These are phyloP conservation scores for Forbesichthys papilliferus DNA, from an alignment of 2,113 vertebrate genomes.

Conservation along the genomic window DNA sequence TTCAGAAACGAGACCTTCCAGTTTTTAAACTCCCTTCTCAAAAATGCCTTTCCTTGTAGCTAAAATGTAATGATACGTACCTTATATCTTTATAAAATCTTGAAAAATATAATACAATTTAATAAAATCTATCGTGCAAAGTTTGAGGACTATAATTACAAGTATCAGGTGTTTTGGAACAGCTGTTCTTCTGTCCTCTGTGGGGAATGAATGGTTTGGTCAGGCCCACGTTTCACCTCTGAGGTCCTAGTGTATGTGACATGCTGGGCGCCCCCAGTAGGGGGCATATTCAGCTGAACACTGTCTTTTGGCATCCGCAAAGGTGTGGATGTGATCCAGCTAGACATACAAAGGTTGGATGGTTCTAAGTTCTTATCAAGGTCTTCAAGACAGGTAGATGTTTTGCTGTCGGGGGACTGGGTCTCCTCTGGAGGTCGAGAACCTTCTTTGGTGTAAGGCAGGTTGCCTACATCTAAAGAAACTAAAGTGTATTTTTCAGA, in stretches of 20 bases:
- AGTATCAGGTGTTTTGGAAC: conserved; percentile 73
- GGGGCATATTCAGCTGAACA: conserved; percentile 68
- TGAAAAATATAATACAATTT: conserved; percentile 79
- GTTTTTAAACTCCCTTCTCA: conserved; percentile 38
- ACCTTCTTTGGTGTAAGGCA: conserved; percentile 61
- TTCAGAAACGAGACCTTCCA: conserved; percentile 33
- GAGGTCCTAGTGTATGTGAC: conserved; percentile 63
- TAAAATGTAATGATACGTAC: conserved; percentile 71
- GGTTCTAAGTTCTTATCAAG: conserved; percentile 35
- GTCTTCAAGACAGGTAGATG: conserved; percentile 7
- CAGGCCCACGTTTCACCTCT: conserved; percentile 26
- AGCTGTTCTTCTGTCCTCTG: conserved; percentile 50
- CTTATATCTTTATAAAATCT: conserved; percentile 72
- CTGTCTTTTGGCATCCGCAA: conserved; percentile 69
- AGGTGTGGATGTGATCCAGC: conserved; percentile 80
- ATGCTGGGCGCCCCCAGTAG: conserved; percentile 53
- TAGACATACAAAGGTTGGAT: conserved; percentile 65
- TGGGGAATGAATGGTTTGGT: conserved; percentile 24
- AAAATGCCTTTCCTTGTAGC: conserved; percentile 32
- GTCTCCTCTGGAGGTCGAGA: conserved; percentile 12
- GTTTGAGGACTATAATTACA: conserved; percentile 71
- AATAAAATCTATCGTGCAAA: conserved; percentile 85
- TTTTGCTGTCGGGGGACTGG: conserved; percentile 36
- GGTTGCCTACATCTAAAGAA: conserved; percentile 44
- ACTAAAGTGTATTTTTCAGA: conserved; percentile 33